A percentile compares a stretch with the other conserved stretches of the same genome.
phyloP scores from a whole-genome alignment of 2,113 vertebrate species.

The Vireo altiloquus region DNA sequence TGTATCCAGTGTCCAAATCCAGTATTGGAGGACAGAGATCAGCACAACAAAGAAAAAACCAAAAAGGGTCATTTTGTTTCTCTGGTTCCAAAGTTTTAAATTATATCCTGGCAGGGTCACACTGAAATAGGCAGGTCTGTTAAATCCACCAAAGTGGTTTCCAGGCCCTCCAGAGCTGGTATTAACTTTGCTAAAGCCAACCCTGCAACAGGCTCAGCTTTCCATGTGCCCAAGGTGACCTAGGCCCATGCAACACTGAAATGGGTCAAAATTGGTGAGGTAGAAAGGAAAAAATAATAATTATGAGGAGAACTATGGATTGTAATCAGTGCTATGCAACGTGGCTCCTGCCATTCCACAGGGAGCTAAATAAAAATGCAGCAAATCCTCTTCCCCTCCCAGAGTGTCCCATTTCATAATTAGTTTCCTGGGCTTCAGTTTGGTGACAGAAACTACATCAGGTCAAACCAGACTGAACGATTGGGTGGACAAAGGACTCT shows the following conservation, averaged over 20 bases:
- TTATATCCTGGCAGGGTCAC: background rate
- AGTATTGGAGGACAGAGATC: background rate
- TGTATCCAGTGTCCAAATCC: background rate
- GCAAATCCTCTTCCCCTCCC: background rate
- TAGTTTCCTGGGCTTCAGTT: background rate
- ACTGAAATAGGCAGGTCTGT: background rate
- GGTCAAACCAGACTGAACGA: rapidly evolving
- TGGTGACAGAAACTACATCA: background rate
- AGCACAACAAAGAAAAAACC: background rate
- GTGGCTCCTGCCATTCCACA: background rate
- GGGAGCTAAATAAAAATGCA: background rate
- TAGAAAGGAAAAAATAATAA: background rate
- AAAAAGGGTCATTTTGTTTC: background rate
- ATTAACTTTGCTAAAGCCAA: background rate
- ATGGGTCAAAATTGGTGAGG: background rate
- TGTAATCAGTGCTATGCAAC: background rate
- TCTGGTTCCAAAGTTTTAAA: background rate
- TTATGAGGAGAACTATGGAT: background rate
- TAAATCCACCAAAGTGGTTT: background rate
- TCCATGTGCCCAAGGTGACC: background rate
- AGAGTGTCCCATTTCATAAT: too few species aligned
- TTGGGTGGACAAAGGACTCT: background rate
- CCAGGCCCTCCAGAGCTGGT: background rate
- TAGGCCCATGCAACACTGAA: background rate
- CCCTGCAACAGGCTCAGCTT: background rate